phyloP scores from a whole-genome alignment of 1,140 invertebrate genomes.

The Brachionus calyciflorus region DNA sequence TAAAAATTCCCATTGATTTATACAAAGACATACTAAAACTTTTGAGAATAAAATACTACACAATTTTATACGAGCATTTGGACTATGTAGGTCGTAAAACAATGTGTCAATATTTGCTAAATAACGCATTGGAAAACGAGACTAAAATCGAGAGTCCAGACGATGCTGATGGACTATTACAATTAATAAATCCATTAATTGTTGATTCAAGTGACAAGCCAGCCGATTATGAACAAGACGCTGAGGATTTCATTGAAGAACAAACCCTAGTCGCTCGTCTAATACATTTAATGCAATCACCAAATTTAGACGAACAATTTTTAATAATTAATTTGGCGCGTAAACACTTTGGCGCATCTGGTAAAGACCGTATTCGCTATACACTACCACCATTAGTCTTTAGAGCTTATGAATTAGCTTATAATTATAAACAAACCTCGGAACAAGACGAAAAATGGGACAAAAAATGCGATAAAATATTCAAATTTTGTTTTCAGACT shows the following conservation, averaged over 20 bases:
- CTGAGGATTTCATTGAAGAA: conserved; percentile 95
- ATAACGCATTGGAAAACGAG: conserved; percentile 81
- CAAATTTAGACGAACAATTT: conserved; percentile 83
- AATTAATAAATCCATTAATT: conserved; percentile 75
- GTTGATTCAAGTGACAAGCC: conserved; percentile 74
- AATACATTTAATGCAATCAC: conserved; percentile 76
- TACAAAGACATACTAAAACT: conserved; percentile 76
- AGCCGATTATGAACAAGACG: conserved; percentile 69
- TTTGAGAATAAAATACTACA: conserved; percentile 71
- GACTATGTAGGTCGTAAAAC: conserved; percentile 83
- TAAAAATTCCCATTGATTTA: conserved; percentile 89
- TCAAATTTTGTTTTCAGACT: conserved; percentile 93
- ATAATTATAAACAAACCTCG: conserved; percentile 66
- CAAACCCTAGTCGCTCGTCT: conserved; percentile 84
- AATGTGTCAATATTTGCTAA: conserved; percentile 80
- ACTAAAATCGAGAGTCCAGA: conserved; percentile 83
- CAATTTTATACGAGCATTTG: conserved; percentile 78
- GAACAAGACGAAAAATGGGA: conserved; percentile 90
- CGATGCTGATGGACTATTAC: conserved; percentile 61
- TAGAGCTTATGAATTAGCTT: conserved; percentile 84
- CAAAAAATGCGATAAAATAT: conserved; percentile 95
- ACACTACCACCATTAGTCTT: conserved; percentile 95
- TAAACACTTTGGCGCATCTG: conserved; percentile 83
- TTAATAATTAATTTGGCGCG: conserved; percentile 68
- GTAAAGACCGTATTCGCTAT: conserved; percentile 79